Conservation (phyloP, 2,797 vertebrate species). For the Amphiprion clarkii region DNA sequence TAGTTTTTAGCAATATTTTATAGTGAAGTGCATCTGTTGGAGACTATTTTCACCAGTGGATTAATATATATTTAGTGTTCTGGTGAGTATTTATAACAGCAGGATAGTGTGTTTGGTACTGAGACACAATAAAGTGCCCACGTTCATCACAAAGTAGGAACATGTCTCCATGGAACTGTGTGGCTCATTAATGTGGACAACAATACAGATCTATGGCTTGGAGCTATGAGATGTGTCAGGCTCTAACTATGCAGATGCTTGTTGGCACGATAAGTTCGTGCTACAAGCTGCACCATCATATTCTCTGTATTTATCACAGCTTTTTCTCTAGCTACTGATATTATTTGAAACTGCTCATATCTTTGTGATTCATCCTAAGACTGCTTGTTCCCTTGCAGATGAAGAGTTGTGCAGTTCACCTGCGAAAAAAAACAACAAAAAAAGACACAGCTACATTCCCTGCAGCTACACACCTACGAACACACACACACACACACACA, state of each 20-base stretch:
- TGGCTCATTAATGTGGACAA: background rate
- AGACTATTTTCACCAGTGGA: background rate
- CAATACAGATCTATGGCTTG: no score
- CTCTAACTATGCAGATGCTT: background rate
- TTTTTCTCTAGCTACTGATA: background rate
- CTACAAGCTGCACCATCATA: background rate
- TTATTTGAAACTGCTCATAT: constrained; percentile 10
- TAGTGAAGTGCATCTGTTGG: background rate
- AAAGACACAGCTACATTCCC: constrained; percentile 34
- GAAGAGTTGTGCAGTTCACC: constrained; percentile 25
- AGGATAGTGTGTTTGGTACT: background rate
- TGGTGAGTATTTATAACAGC: background rate
- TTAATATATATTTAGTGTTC: background rate
- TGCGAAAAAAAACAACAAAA: constrained; percentile 19
- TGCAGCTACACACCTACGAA: constrained; percentile 26
- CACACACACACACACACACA: constrained; percentile 32
- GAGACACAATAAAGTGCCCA: background rate
- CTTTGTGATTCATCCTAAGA: constrained; percentile 12
- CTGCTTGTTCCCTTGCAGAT: constrained; percentile 1
- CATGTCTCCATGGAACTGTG: background rate
- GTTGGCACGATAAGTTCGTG: background rate
- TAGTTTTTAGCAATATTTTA: no score
- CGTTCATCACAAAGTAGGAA: background rate
- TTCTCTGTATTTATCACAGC: background rate
- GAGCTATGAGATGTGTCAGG: background rate